Evolutionary conservation across 2,888 invertebrate species (phyloP), one percentile per base, ranked within the genome.

Genomic region (Automeris io): DNA sequence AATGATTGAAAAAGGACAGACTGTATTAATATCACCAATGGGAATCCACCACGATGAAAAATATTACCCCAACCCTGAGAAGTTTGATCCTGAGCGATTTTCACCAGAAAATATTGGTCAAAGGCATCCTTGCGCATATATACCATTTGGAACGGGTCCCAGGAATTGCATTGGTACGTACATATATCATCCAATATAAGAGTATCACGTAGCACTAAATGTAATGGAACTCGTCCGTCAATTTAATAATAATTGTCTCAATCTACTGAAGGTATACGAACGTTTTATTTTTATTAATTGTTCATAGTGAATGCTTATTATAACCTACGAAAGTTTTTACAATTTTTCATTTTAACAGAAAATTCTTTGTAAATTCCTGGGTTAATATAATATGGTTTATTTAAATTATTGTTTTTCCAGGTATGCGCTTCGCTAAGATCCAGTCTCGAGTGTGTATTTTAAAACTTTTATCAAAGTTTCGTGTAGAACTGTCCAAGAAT

Each of bases 1-100:
- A 0, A 51, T 52, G 1, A 43, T 85, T n/a, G 57, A 74, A 22
- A 75, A 77, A 42, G 75, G 70, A 1, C 53, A 52, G 7, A 51
- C 55, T 1, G 55, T 83, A 2, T 16, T 69, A 0, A 43, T 85
- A 9, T 69, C 81, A 0, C 51, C 64, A 8, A 39, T 53, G n/a
- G 77, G 71, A 5, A 62, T 87, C 18, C 87, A 88, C 43, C 50
- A 70, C 22, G 83, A 87, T 47, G 64, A 70, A 5, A 57, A 68
- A 33, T 68, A 78, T 43, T 88, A 73, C 46, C 63, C 73, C 0
- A 55, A 87, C 7, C 85, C 87, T 5, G 54, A 68, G 29, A 67
- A 61, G 39, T 88, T 85, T 45, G 71, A 83, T 46, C 88, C 88
- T 2, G 79, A 87, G 24, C 61, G 83, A 41, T 88, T 88, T 54